phyloP scores from a whole-genome alignment of 1,140 invertebrate genomes.

The Octopus sinensis region DNA sequence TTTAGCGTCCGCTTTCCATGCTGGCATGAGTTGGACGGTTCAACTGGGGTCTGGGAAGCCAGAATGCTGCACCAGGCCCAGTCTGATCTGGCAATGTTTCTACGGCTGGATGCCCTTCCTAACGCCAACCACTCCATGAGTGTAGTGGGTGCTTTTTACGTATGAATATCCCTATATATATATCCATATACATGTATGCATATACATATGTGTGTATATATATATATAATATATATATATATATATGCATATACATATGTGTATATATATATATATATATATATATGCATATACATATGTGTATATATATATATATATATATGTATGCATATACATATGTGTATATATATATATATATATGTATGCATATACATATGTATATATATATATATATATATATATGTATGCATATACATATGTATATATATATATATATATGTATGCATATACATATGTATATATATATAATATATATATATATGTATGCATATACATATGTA shows the following conservation, averaged over 20 bases:
- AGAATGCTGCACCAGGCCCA: too few relatives aligned
- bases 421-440: neutral
- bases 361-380: neutral
- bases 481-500: neutral
- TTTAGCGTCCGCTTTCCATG: too few relatives aligned
- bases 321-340: neutral
- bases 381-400: neutral
- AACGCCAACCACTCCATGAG: too few relatives aligned
- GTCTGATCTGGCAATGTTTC: too few relatives aligned
- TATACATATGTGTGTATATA: neutral
- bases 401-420: neutral
- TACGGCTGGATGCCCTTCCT: too few relatives aligned
- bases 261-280: neutral
- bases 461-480: neutral
- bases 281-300: neutral
- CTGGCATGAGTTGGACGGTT: too few relatives aligned
- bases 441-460: neutral
- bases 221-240: neutral
- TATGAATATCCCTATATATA: conserved; percentile 1
- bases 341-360: neutral
- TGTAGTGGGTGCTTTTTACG: too few relatives aligned
- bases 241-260: neutral
- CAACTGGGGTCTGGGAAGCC: too few relatives aligned
- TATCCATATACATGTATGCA: neutral
- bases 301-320: neutral